A percentile compares a stretch with the other conserved stretches of the same genome.
Evolutionary conservation across 2,113 vertebrate genomes (phyloP).

Genomic region (Odontesthes bonariensis): DNA sequence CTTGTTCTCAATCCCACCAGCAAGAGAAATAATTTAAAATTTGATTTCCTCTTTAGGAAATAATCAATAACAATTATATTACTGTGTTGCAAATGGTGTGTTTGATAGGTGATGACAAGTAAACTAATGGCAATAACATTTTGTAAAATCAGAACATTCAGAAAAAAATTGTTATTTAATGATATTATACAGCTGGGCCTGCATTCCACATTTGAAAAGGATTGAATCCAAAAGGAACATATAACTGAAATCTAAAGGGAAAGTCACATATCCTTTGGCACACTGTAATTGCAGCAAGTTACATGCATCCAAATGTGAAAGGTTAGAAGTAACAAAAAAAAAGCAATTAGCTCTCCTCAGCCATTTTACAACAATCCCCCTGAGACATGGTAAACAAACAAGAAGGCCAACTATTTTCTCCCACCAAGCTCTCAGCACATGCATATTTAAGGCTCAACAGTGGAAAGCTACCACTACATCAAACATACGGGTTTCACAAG

Average conservation of each 20-base stretch:
- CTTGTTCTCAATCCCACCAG: slow-evolving; percentile 3
- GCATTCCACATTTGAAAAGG: slow-evolving; percentile 3
- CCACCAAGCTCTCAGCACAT: slow-evolving; percentile 47
- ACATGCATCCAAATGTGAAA: slow-evolving; percentile 75
- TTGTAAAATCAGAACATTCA: slow-evolving; percentile 21
- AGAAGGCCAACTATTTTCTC: slow-evolving; percentile 47
- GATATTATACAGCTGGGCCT: slow-evolving; percentile 11
- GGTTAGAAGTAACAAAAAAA: slow-evolving; percentile 74
- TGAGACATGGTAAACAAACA: slow-evolving; percentile 76
- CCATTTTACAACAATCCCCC: slow-evolving; percentile 68
- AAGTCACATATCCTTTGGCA: slow-evolving; percentile 67
- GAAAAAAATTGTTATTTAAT: slow-evolving; percentile 17
- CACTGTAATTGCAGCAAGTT: slow-evolving; percentile 68
- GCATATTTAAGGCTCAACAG: slow-evolving; percentile 66
- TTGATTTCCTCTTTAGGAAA: slow-evolving; percentile 11
- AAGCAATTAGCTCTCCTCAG: slow-evolving; percentile 75
- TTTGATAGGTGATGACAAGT: slow-evolving; percentile 25
- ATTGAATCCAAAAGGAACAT: slow-evolving; percentile 42
- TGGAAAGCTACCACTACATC: slow-evolving; percentile 41
- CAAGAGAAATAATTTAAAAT: slow-evolving; percentile 28
- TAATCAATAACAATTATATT: slow-evolving; percentile 42
- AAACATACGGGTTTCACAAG: slow-evolving; percentile 38
- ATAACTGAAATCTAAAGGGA: slow-evolving; percentile 49
- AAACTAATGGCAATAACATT: slow-evolving; percentile 15
- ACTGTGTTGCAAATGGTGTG: slow-evolving; percentile 34